phyloP scores from a whole-genome alignment of 2,888 invertebrate genomes.

The Hyalella azteca region DNA sequence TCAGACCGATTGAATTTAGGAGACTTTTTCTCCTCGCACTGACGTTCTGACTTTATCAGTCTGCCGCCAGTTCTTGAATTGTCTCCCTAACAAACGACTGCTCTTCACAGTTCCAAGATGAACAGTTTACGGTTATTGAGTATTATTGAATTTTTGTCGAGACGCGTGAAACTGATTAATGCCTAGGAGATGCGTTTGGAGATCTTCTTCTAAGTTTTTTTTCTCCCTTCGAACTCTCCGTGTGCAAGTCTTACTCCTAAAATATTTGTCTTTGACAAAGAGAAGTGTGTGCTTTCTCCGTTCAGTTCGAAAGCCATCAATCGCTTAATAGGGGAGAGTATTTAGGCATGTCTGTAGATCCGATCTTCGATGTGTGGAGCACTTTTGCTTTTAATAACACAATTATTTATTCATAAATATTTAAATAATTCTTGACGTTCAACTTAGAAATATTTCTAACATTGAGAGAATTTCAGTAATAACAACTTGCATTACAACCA shows the following conservation, averaged over 20 bases:
- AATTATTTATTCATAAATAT: too few relatives aligned
- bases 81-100: conserved; percentile 35
- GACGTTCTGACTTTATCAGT: conserved; percentile 17
- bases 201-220: not conserved
- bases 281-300: not conserved
- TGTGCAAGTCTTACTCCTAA: not conserved
- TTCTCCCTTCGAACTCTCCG: not conserved
- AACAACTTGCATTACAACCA: too few relatives aligned
- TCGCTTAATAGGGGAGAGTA: not conserved
- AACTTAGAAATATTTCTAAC: too few relatives aligned
- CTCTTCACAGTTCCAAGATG: conserved; percentile 26
- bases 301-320: not conserved
- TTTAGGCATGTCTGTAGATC: too few relatives aligned
- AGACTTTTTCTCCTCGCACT: conserved; percentile 13
- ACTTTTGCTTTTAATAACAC: too few relatives aligned
- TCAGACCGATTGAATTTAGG: conserved; percentile 13
- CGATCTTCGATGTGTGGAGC: too few relatives aligned
- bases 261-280: conserved; percentile 9
- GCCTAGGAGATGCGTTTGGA: not conserved
- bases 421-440: too few relatives aligned
- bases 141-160: conserved; percentile 36
- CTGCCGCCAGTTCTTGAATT: conserved; percentile 22
- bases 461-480: too few relatives aligned
- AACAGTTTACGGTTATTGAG: conserved; percentile 14
- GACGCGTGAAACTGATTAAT: conserved; percentile 27